These are phyloP conservation scores for Chrysomallon squamiferum DNA, from an alignment of 1,140 invertebrate species.

Conservation along the genomic window DNA sequence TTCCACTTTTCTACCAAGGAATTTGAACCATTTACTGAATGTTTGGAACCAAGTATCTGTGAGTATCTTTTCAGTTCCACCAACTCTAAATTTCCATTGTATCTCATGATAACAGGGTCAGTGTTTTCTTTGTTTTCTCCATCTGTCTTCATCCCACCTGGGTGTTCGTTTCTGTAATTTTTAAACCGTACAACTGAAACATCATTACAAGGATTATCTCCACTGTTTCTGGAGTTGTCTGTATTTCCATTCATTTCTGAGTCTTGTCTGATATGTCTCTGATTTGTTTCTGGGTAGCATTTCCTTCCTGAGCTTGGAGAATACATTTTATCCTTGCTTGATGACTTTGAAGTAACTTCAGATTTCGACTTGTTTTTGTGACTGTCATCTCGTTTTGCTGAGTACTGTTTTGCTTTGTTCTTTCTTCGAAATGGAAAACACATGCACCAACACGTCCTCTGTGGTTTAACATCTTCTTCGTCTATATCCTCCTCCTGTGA, in stretches of 20 bases:
- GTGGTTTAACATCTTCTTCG: constrained; percentile 25
- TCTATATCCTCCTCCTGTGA: constrained; percentile 22
- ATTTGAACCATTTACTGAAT: neutral
- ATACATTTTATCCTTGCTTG: neutral
- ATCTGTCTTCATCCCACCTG: neutral
- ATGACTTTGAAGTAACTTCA: neutral
- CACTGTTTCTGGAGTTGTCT: neutral
- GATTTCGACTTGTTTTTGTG: constrained; percentile 15
- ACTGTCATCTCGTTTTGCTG: constrained; percentile 9
- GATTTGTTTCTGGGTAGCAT: neutral
- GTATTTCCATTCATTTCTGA: neutral
- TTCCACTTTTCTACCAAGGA: constrained; percentile 42
- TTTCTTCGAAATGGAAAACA: constrained; percentile 29
- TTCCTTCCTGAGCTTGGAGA: neutral
- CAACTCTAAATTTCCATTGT: constrained; percentile 24
- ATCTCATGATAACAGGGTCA: constrained; percentile 33
- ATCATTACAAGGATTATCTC: neutral
- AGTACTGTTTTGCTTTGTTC: constrained; percentile 1
- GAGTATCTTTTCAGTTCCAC: constrained; percentile 23
- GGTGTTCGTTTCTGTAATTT: constrained; percentile 1
- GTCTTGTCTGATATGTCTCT: neutral
- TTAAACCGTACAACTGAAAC: neutral
- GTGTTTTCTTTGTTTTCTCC: constrained; percentile 17
- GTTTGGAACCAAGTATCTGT: constrained; percentile 9
- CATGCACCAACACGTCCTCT: constrained; percentile 42